Percentiles rank a stretch among this genome's conserved stretches.
phyloP scores from a whole-genome alignment of 1,140 invertebrate genomes.

The Drosophila auraria region DNA sequence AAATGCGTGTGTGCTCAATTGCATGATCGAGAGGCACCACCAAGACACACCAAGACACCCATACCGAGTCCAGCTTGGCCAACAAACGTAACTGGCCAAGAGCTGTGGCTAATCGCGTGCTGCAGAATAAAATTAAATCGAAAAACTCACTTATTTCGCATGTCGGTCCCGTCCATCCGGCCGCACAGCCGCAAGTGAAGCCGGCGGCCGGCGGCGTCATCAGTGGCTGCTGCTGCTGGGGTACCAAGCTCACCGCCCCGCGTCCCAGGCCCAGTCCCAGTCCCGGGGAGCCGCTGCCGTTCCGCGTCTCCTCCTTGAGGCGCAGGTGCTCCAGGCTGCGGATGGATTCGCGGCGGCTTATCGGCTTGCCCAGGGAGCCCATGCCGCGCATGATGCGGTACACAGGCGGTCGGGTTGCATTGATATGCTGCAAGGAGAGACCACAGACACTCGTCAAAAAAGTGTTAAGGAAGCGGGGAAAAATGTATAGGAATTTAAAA shows the following conservation, averaged over 20 bases:
- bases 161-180: constrained; percentile 93
- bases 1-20: constrained; percentile 82
- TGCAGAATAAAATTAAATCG: constrained; percentile 77
- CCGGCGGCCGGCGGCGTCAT: constrained; percentile 79
- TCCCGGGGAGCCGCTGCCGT: constrained; percentile 33
- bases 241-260: constrained; percentile 3
- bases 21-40: constrained; percentile 71
- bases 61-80: neutral
- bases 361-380: constrained; percentile 85
- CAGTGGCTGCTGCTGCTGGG: constrained; percentile 34
- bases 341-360: constrained; percentile 76
- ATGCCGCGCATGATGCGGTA: constrained; percentile 84
- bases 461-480: neutral
- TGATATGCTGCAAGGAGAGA: constrained; percentile 52
- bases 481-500: neutral
- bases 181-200: constrained; percentile 92
- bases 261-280: neutral
- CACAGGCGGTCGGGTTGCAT: constrained; percentile 65
- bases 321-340: constrained; percentile 63
- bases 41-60: constrained; percentile 4
- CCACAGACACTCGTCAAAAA: constrained; percentile 11
- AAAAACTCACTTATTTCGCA: constrained; percentile 90
- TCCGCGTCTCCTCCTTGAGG: constrained; percentile 42
- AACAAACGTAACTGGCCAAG: constrained; percentile 7
- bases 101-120: constrained; percentile 79